These are phyloP conservation scores for Drosophila nr. medialis DNA, from an alignment of 2,888 invertebrate species.

Conservation along the genomic window DNA sequence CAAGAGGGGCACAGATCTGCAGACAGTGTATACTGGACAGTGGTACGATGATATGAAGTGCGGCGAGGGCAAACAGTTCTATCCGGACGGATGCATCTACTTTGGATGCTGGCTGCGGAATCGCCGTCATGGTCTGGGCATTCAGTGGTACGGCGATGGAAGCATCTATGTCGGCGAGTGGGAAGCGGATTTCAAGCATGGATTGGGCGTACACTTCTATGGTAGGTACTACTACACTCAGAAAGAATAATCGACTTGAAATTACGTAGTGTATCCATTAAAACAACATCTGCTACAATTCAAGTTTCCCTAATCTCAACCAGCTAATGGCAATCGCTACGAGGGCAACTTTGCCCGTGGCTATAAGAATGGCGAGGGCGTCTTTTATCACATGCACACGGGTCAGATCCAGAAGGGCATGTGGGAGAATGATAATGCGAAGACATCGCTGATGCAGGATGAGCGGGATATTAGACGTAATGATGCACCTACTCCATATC, in stretches of 20 bases:
- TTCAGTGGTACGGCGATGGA: slow-evolving; percentile 82
- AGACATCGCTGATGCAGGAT: slow-evolving; percentile 81
- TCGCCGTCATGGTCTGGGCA: slow-evolving; percentile 81
- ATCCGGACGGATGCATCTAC: slow-evolving; percentile 76
- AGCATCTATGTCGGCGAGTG: slow-evolving; percentile 83
- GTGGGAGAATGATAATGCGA: slow-evolving; percentile 81
- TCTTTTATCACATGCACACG: slow-evolving; percentile 81
- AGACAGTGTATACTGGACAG: slow-evolving; percentile 79
- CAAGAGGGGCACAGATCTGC: slow-evolving; percentile 65
- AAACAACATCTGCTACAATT: not conserved
- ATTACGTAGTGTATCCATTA: not conserved
- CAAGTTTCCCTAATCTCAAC: not conserved
- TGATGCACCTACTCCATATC: slow-evolving; percentile 67
- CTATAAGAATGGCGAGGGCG: slow-evolving; percentile 83
- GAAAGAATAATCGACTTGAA: not conserved
- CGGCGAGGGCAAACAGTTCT: slow-evolving; percentile 83
- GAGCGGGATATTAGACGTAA: slow-evolving; percentile 70
- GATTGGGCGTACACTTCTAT: slow-evolving; percentile 81
- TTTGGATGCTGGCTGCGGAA: slow-evolving; percentile 81
- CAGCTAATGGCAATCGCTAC: slow-evolving; percentile 83
- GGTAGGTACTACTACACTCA: slow-evolving; percentile 53
- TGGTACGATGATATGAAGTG: slow-evolving; percentile 81
- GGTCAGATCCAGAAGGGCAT: slow-evolving; percentile 84
- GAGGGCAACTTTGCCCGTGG: slow-evolving; percentile 82
- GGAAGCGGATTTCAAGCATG: slow-evolving; percentile 78